phyloP scores from a whole-genome alignment of 2,888 invertebrate species.

The Platycnemis pennipes region DNA sequence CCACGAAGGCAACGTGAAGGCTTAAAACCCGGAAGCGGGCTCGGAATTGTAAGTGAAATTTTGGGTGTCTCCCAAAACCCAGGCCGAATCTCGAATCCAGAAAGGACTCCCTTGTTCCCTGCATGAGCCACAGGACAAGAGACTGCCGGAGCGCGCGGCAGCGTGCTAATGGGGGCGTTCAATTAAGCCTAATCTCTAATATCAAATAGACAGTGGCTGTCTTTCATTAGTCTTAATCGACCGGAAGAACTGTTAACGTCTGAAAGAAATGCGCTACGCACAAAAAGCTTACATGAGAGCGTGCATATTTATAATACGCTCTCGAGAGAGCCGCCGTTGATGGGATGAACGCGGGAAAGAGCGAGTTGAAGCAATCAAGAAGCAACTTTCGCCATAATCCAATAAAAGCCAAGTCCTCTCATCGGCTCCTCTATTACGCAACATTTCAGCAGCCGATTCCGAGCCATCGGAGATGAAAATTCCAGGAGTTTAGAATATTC shows the following conservation, averaged over 20 bases:
- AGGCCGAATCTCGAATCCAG: not conserved
- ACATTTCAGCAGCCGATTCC: not conserved
- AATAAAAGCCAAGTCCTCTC: not conserved
- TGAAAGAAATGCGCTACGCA: not conserved
- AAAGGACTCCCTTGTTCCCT: conserved; percentile 37
- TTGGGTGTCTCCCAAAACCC: not conserved
- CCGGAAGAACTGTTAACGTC: not conserved
- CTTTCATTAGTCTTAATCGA: conserved; percentile 42
- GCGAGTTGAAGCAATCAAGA: not conserved
- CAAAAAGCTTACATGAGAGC: not conserved
- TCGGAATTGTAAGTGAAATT: not conserved
- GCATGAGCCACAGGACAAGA: not conserved
- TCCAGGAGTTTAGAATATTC: not conserved
- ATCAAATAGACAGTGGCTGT: conserved; percentile 30
- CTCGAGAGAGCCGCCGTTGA: not conserved
- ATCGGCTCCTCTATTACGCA: not conserved
- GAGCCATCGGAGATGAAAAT: not conserved
- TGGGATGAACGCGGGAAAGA: not conserved
- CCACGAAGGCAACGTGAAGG: not conserved
- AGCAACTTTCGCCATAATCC: not conserved
- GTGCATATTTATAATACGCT: not conserved
- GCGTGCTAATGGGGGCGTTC: conserved; percentile 21
- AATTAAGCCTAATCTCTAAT: conserved; percentile 41
- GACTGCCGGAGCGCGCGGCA: not conserved
- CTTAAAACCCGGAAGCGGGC: conserved; percentile 1